A percentile compares a stretch with the other conserved stretches of the same genome.
Conservation (phyloP, 1,140 invertebrate species). For the Acromyrmex heyeri region DNA sequence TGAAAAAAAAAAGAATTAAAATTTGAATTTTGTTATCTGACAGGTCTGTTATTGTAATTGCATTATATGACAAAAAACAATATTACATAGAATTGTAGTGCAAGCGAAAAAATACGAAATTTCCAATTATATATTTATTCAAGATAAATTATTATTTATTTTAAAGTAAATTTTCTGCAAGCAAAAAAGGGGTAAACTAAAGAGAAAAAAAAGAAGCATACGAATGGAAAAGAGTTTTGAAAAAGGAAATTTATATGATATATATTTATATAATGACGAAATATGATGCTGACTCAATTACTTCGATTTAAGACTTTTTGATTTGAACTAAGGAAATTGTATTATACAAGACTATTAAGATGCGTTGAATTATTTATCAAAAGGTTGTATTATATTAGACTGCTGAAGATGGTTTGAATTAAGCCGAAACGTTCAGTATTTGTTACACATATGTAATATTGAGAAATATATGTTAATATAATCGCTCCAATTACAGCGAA, state of each 20-base stretch:
- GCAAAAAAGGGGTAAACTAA: background rate
- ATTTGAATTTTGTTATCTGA: background rate
- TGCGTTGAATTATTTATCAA: too few relatives aligned
- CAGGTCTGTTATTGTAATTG: background rate
- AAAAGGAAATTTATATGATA: background rate
- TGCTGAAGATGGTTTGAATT: too few relatives aligned
- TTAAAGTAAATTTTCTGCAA: background rate
- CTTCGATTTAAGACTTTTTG: too few relatives aligned
- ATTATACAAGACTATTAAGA: too few relatives aligned
- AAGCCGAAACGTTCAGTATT: too few relatives aligned
- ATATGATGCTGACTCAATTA: background rate
- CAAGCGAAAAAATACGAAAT: background rate
- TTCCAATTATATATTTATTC: background rate
- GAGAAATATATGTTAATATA: too few relatives aligned
- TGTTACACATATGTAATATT: too few relatives aligned
- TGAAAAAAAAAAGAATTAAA: background rate
- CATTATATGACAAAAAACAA: background rate
- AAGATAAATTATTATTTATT: background rate
- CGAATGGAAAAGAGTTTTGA: background rate
- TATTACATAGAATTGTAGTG: background rate
- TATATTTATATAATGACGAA: background rate
- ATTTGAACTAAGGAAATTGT: too few relatives aligned
- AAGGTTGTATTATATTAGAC: too few relatives aligned
- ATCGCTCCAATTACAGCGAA: too few relatives aligned
- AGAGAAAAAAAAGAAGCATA: background rate